A percentile compares a stretch with the other conserved stretches of the same genome.
Conservation (phyloP, 2,797 vertebrate genomes). For the Cephalopachus bancanus region DNA sequence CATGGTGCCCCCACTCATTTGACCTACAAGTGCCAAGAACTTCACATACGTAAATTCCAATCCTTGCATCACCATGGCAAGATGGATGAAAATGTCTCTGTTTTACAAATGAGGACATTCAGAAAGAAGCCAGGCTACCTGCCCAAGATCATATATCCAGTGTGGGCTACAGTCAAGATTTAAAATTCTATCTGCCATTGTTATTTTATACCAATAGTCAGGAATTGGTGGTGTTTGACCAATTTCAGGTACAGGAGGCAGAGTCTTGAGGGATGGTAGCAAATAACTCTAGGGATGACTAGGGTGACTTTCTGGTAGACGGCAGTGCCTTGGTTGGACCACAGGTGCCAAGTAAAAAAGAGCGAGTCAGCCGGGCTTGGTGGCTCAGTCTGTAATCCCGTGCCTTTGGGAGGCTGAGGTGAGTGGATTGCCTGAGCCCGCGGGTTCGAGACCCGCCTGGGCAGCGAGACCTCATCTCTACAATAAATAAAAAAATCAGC, state of each 20-base stretch:
- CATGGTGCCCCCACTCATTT: not conserved
- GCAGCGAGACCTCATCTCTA: too few species aligned
- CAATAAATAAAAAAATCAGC: too few species aligned
- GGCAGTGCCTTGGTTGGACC: not conserved
- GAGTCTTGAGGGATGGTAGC: not conserved
- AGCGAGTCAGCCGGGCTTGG: not conserved
- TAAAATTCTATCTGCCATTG: not conserved
- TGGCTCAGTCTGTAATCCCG: too few species aligned
- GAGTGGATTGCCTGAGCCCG: too few species aligned
- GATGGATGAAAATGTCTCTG: not conserved
- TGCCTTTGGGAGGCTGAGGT: too few species aligned
- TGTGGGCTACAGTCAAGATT: not conserved
- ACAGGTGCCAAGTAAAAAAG: not conserved
- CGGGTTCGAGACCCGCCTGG: too few species aligned
- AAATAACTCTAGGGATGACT: not conserved
- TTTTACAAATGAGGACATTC: not conserved
- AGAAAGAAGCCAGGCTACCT: not conserved
- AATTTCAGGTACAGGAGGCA: not conserved
- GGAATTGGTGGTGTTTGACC: not conserved
- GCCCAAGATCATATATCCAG: not conserved
- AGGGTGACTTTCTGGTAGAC: too few species aligned
- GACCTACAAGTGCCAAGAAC: not conserved
- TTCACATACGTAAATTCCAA: not conserved
- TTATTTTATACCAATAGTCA: rapidly evolving
- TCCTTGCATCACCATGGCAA: not conserved